Evolutionary conservation across 1,140 invertebrate species (phyloP).

Genomic region (Zaprionus camerounensis): DNA sequence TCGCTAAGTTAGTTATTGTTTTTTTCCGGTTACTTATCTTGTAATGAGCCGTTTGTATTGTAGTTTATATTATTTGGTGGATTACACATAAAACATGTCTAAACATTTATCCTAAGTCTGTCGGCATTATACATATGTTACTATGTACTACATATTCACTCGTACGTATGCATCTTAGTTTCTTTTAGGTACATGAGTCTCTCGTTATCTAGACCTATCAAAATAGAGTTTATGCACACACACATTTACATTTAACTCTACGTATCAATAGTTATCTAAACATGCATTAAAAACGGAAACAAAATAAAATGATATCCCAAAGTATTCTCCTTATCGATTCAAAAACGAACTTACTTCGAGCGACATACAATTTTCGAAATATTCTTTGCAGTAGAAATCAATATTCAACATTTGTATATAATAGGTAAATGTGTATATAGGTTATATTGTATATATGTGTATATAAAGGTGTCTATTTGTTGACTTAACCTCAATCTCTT

Average conservation of each 20-base stretch:
- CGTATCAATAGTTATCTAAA: conserved; percentile 41
- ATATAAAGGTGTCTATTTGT: conserved; percentile 26
- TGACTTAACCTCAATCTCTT: conserved; percentile 16
- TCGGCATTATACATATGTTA: conserved; percentile 45
- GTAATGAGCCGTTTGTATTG: not conserved
- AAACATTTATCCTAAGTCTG: conserved; percentile 48
- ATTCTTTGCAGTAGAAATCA: conserved; percentile 54
- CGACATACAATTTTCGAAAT: conserved; percentile 36
- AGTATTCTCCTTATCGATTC: conserved; percentile 1
- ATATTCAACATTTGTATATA: conserved; percentile 34
- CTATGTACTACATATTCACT: conserved; percentile 13
- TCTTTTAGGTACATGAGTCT: conserved; percentile 81
- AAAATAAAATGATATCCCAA: not conserved
- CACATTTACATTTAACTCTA: conserved; percentile 35
- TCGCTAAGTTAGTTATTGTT: conserved; percentile 54
- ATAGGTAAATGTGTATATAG: conserved; percentile 58
- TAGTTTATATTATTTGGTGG: conserved; percentile 25
- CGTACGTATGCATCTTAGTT: conserved; percentile 61
- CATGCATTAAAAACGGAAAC: conserved; percentile 46
- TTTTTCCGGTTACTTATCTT: conserved; percentile 14
- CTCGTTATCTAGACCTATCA: conserved; percentile 63
- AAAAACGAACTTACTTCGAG: not conserved
- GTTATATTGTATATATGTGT: conserved; percentile 37
- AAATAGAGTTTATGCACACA: conserved; percentile 54
- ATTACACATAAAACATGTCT: conserved; percentile 72